phyloP scores from a whole-genome alignment of 2,797 vertebrate species.

The Sebastes vulpes region DNA sequence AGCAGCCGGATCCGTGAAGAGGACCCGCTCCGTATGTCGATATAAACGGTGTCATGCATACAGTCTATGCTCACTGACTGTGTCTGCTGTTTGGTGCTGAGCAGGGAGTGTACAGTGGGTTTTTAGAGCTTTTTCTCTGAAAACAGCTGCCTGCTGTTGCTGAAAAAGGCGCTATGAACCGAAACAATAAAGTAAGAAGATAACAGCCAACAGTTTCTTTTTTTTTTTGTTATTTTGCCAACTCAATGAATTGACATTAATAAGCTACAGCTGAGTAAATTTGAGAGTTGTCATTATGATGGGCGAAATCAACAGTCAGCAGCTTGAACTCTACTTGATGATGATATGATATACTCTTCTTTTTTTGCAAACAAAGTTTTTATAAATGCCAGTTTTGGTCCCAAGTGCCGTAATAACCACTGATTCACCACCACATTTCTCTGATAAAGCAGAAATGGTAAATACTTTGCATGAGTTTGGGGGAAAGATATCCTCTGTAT shows the following conservation, averaged over 20 bases:
- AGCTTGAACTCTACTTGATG: not conserved
- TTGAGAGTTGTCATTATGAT: not conserved
- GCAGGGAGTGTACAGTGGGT: accelerated
- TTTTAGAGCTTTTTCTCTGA: no score
- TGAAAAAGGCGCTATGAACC: not conserved
- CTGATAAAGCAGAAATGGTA: not conserved
- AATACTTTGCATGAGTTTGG: slow-evolving; percentile 34
- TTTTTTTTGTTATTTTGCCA: not conserved
- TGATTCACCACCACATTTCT: not conserved
- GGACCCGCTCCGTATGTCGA: no score
- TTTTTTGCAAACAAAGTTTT: not conserved
- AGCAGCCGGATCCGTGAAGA: no score
- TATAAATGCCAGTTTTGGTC: not conserved
- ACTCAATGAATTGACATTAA: not conserved
- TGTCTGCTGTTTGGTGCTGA: no score
- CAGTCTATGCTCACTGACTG: no score
- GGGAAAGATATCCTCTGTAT: not conserved
- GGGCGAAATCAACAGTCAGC: not conserved
- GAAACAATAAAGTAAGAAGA: not conserved
- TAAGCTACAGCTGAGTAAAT: not conserved
- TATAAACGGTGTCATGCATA: no score
- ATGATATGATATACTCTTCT: not conserved
- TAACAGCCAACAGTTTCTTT: not conserved
- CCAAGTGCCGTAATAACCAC: not conserved
- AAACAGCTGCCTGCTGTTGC: no score